Evolutionary conservation across 2,113 vertebrate species (phyloP), one percentile per base, ranked within the genome.

Genomic region (Dicentrarchus labrax): DNA sequence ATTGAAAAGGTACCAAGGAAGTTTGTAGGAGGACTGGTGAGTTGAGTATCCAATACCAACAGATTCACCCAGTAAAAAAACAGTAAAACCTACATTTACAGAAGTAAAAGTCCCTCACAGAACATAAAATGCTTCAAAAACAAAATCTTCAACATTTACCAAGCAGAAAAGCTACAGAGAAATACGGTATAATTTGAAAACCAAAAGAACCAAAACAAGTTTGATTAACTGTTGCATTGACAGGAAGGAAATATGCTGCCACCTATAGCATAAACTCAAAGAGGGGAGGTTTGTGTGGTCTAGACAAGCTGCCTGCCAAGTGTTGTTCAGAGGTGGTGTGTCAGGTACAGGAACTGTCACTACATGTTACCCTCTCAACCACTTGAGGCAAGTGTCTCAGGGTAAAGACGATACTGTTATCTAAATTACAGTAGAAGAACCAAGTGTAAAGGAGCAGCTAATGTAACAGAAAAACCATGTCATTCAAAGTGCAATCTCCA

Each of bases 251-350:
- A 22, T 43, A 53, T 11, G 43, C 24, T 30, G 48, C 21, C 2
- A 6, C 80, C 69, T 72, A 41, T 82, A 83, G 78, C 72, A 72
- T 16, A 1, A 77, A 74, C 50, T 86, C 76, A 79, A 65, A 81
- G 62, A 59, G 30, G 60, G 41, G 51, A 56, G 62, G 17, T 65
- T 41, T 71, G 80, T 85, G 82, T 59, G 78, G 87, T 91, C 89
- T 80, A 74, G 74, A 91, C 84, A 39, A 67, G 21, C 82, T 80
- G 84, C 80, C 87, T 86, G 90, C 87, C 85, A 94, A 88, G 80
- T 75, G 83, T 82, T 75, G 60, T 45, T 81, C 65, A 39, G 4
- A 66, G 90, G 82, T 70, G 65, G 64, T 65, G 69, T 86, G 83
- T 87, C 89, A 93, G 66, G 24, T 73, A 81, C 81, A 91, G 82